phyloP scores from a whole-genome alignment of 2,113 vertebrate genomes.

The Bubalus kerabau region DNA sequence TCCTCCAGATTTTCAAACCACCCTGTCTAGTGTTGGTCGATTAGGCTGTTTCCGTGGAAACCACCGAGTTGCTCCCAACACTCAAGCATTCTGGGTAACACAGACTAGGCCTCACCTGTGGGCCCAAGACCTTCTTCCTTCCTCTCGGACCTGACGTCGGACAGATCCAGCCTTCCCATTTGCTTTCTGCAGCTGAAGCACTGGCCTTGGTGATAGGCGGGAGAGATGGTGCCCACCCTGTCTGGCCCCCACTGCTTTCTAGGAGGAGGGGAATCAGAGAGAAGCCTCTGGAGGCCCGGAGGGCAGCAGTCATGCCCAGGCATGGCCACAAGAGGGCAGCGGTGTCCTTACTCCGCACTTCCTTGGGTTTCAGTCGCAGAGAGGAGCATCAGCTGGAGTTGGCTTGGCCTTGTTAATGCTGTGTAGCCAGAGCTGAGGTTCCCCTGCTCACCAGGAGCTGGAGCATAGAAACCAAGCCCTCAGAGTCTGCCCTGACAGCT shows the following conservation, averaged over 20 bases:
- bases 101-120: neutral
- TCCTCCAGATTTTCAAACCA: constrained; percentile 66
- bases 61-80: neutral
- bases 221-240: neutral
- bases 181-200: neutral
- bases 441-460: neutral
- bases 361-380: neutral
- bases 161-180: neutral
- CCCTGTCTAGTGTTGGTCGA: constrained; percentile 27
- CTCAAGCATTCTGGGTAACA: neutral
- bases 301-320: neutral
- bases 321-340: constrained; percentile 51
- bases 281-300: neutral
- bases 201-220: neutral
- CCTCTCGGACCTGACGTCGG: neutral
- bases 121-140: neutral
- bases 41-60: neutral
- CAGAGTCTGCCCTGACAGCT: neutral
- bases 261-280: neutral
- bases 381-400: neutral
- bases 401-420: neutral
- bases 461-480: neutral
- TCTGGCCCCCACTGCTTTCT: neutral
- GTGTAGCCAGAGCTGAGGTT: neutral
- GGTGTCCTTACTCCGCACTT: neutral